phyloP scores from a whole-genome alignment of 2,888 invertebrate species.

The Lepas anatifera region DNA sequence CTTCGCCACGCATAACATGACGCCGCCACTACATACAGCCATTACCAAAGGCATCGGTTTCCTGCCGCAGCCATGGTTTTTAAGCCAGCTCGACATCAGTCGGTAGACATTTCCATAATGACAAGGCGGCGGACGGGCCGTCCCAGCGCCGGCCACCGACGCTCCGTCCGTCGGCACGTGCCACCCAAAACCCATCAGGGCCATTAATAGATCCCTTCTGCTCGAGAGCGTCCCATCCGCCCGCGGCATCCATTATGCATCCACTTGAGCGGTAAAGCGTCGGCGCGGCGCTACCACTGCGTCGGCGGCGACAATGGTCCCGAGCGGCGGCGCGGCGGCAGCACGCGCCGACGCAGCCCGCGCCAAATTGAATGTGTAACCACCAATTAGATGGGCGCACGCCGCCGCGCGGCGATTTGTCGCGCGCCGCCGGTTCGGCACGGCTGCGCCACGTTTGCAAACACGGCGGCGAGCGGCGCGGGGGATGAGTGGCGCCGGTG shows the following conservation, averaged over 20 bases:
- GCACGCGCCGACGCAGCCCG: background rate
- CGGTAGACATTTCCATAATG: too few species aligned
- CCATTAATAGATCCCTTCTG: conserved; percentile 1
- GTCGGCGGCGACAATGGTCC: background rate
- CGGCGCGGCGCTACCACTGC: background rate
- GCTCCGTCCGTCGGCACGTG: too few species aligned
- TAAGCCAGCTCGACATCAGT: too few species aligned
- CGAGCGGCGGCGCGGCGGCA: background rate
- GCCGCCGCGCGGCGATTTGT: background rate
- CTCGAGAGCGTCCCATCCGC: background rate
- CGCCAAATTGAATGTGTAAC: conserved; percentile 10
- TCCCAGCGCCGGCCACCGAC: too few species aligned
- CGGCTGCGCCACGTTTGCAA: background rate
- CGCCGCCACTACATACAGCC: too few species aligned
- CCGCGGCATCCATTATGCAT: background rate
- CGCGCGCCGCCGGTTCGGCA: background rate
- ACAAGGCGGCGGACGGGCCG: too few species aligned
- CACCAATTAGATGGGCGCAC: conserved; percentile 3
- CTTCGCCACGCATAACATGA: too few species aligned
- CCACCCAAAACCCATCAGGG: background rate
- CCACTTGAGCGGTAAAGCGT: background rate
- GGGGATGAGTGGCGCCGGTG: background rate
- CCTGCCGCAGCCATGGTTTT: too few species aligned
- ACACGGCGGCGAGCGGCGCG: background rate
- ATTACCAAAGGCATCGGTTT: too few species aligned